Conservation (phyloP, 2,888 invertebrate genomes). For the Cerastoderma edule region DNA sequence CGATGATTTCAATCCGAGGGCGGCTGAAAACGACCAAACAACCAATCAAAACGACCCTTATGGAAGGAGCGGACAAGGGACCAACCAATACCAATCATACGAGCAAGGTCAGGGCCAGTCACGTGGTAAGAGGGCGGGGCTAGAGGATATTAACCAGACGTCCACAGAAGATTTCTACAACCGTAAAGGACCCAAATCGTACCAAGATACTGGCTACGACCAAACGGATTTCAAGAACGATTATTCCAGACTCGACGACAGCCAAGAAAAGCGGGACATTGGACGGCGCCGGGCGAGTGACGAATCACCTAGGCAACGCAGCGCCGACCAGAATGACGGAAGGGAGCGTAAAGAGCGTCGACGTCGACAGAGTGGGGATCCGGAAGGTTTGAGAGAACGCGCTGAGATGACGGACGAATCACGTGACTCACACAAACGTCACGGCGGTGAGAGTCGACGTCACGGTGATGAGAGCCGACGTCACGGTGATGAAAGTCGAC, state of each 20-base stretch:
- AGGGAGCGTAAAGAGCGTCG: conserved; percentile 44
- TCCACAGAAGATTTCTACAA: conserved; percentile 16
- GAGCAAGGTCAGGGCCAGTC: not conserved
- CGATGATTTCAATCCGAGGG: conserved; percentile 54
- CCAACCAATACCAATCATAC: conserved; percentile 7
- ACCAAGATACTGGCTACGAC: conserved; percentile 20
- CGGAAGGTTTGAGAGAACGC: conserved; percentile 48
- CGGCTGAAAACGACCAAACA: conserved; percentile 12
- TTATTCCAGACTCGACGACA: conserved; percentile 5
- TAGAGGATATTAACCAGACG: not conserved
- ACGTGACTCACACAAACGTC: conserved; percentile 18
- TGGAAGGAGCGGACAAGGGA: not conserved
- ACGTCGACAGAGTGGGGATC: conserved; percentile 50
- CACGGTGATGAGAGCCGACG: conserved; percentile 34
- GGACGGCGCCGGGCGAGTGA: conserved; percentile 27
- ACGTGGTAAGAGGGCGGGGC: not conserved
- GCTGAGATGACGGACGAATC: conserved; percentile 34
- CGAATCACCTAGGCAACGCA: conserved; percentile 34
- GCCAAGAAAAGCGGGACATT: conserved; percentile 10
- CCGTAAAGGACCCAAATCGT: conserved; percentile 3
- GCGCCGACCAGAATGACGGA: conserved; percentile 25
- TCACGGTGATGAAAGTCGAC: conserved; percentile 28
- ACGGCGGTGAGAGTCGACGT: conserved; percentile 8
- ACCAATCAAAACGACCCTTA: conserved; percentile 15
- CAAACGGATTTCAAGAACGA: conserved; percentile 20